phyloP scores from a whole-genome alignment of 2,113 vertebrate species.

The Gobius niger region DNA sequence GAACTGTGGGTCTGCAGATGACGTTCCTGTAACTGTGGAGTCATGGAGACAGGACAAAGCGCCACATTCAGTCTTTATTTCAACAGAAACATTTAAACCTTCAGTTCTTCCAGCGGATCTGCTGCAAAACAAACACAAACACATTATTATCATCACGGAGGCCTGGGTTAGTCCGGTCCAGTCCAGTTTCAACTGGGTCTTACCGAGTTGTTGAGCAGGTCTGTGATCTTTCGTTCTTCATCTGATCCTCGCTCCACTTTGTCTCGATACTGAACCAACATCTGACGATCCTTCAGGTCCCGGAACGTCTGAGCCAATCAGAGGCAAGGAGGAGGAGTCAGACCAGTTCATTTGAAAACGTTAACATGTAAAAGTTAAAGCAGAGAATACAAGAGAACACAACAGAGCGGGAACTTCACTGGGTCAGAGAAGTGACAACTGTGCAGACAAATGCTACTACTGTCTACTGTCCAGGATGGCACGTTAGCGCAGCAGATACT shows the following conservation, averaged over 20 bases:
- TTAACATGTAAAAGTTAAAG: not conserved
- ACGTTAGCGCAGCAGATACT: too few species aligned
- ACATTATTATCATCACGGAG: not conserved
- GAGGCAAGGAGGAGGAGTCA: not conserved
- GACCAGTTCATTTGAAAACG: not conserved
- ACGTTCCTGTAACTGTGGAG: too few species aligned
- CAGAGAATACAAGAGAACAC: not conserved
- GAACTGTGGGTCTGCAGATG: too few species aligned
- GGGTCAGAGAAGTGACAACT: too few species aligned
- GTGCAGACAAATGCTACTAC: too few species aligned
- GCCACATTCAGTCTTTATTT: too few species aligned
- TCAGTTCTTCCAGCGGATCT: conserved; percentile 97
- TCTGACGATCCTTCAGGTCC: conserved; percentile 91
- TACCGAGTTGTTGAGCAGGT: conserved; percentile 85
- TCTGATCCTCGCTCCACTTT: conserved; percentile 85
- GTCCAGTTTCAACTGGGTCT: not conserved
- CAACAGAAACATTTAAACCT: conserved; percentile 30
- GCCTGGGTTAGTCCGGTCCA: not conserved
- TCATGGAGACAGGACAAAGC: too few species aligned
- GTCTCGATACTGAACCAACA: conserved; percentile 82
- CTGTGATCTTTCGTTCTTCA: conserved; percentile 86
- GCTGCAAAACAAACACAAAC: conserved; percentile 72
- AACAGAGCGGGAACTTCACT: too few species aligned
- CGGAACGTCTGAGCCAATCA: conserved; percentile 79
- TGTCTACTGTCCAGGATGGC: too few species aligned